These are phyloP conservation scores for Sebastiscus tertius DNA, from an alignment of 2,797 vertebrate species.

Conservation along the genomic window DNA sequence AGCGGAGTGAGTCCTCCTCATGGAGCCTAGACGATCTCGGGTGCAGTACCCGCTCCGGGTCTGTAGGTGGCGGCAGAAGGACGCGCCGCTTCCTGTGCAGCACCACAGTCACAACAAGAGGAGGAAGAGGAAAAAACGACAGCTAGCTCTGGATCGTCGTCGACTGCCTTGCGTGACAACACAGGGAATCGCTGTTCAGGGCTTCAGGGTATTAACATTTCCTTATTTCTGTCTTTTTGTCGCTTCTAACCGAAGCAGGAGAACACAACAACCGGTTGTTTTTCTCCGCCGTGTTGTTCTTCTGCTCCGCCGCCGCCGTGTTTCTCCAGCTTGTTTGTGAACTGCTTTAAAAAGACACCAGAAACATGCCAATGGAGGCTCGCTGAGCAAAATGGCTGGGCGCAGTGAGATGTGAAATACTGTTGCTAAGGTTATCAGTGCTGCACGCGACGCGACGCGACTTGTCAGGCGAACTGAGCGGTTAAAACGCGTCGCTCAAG, in stretches of 20 bases:
- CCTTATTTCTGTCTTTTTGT: neutral
- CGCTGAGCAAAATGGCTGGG: constrained; percentile 82
- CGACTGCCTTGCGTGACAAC: constrained; percentile 82
- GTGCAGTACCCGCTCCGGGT: constrained; percentile 54
- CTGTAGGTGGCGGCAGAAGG: constrained; percentile 67
- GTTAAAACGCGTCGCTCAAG: neutral
- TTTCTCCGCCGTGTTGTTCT: neutral
- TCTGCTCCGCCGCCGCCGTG: neutral
- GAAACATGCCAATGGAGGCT: constrained; percentile 80
- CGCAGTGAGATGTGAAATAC: constrained; percentile 83
- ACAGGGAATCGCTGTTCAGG: constrained; percentile 73
- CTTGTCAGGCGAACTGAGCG: constrained; percentile 35
- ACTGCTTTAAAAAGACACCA: constrained; percentile 58
- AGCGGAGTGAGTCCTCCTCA: neutral
- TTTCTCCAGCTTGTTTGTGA: constrained; percentile 14
- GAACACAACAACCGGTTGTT: neutral
- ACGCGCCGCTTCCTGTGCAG: constrained; percentile 62
- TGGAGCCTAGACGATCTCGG: rapidly evolving
- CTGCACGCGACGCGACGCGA: constrained; percentile 17
- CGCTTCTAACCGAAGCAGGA: neutral
- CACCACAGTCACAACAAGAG: constrained; percentile 77
- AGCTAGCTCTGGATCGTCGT: constrained; percentile 80
- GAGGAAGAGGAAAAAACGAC: constrained; percentile 84
- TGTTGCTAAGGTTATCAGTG: constrained; percentile 54
- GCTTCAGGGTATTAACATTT: constrained; percentile 70